phyloP scores from a whole-genome alignment of 2,797 vertebrate genomes.

The Centropyge bicolor region DNA sequence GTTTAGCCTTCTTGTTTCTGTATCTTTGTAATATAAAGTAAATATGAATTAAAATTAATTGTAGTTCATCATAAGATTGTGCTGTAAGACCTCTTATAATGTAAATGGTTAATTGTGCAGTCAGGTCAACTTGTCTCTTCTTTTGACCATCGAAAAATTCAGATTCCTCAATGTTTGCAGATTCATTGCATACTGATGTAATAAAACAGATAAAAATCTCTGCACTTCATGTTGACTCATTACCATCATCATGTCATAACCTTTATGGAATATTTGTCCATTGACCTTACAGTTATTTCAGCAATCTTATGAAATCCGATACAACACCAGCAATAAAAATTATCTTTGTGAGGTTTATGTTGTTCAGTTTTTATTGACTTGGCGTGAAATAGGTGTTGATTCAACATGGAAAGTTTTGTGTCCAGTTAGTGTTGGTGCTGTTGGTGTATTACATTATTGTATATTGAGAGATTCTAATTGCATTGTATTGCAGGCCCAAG shows the following conservation, averaged over 20 bases:
- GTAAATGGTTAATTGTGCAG: not conserved
- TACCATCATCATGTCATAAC: not conserved
- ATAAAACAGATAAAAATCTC: not conserved
- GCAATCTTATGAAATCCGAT: not conserved
- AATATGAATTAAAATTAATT: not conserved
- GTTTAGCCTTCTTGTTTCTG: not conserved
- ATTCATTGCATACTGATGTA: not conserved
- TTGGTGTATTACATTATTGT: not conserved
- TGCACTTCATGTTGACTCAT: not conserved
- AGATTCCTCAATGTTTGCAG: not conserved
- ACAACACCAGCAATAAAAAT: constrained; percentile 9
- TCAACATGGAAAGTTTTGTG: not conserved
- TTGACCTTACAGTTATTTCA: not conserved
- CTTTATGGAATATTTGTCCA: not conserved
- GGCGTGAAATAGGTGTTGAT: not conserved
- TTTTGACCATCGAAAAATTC: not conserved
- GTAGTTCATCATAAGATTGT: not conserved
- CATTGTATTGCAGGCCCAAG: not conserved
- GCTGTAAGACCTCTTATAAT: not conserved
- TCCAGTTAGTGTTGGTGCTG: not conserved
- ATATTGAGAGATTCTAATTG: not conserved
- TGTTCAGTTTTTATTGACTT: not conserved
- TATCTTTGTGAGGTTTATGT: constrained; percentile 16
- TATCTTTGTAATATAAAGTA: not conserved
- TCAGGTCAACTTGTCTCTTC: not conserved